Percentiles rank a stretch among this genome's conserved stretches.
Conservation (phyloP, 2,113 vertebrate species). For the Atrichornis clamosus region DNA sequence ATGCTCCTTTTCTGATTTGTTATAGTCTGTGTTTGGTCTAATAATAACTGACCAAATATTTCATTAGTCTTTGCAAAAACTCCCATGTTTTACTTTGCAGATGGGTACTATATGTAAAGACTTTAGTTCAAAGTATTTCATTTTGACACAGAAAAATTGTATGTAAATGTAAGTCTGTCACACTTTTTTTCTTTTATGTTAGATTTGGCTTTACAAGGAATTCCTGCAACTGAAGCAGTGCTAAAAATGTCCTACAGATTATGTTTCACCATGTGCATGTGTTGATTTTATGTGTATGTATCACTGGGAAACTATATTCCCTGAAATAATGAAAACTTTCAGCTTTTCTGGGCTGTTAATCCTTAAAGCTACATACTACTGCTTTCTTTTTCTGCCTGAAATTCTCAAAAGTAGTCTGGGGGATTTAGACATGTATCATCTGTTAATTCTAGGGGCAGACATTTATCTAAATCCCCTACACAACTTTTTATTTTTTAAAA, state of each 20-base stretch:
- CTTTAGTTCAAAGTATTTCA: not conserved
- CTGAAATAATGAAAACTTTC: not conserved
- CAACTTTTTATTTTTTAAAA: not conserved
- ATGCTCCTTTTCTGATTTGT: not conserved
- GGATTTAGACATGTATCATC: not conserved
- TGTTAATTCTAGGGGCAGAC: conserved; percentile 5
- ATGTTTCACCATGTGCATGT: not conserved
- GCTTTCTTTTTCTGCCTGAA: not conserved
- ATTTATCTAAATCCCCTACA: not conserved
- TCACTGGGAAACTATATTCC: not conserved
- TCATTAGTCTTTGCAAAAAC: not conserved
- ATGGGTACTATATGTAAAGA: not conserved
- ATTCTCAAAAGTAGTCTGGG: not conserved
- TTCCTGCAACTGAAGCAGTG: not conserved
- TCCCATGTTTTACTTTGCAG: not conserved
- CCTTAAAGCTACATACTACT: not conserved
- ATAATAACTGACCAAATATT: not conserved
- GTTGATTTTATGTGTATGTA: not conserved
- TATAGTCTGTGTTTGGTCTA: not conserved
- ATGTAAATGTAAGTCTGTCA: not conserved
- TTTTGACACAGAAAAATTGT: not conserved
- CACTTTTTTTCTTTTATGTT: not conserved
- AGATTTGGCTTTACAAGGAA: not conserved
- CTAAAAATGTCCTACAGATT: not conserved
- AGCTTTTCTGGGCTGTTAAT: not conserved